Evolutionary conservation across 1,140 invertebrate genomes (phyloP).

Genomic region (Nymphalis io): DNA sequence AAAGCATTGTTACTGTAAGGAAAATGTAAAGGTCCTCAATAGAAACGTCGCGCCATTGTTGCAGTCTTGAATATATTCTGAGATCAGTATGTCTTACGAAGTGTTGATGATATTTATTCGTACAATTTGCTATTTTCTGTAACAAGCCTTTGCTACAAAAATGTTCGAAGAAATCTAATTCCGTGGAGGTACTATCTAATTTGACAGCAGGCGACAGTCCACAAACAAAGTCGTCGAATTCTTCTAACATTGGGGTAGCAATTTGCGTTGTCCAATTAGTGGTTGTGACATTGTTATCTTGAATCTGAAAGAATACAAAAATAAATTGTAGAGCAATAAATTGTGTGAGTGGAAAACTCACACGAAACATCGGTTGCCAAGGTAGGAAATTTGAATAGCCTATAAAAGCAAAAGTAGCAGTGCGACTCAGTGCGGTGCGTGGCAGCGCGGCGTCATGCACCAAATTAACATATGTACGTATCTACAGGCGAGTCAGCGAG

Average conservation of each 20-base stretch:
- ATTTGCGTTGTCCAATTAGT: not conserved
- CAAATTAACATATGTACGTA: too few species aligned
- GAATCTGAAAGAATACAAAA: too few species aligned
- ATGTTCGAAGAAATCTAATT: constrained; percentile 31
- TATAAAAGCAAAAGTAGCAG: too few species aligned
- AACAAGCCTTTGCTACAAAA: constrained; percentile 22
- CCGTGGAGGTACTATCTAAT: not conserved
- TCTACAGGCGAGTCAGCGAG: too few species aligned
- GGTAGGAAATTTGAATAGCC: too few species aligned
- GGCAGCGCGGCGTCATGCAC: too few species aligned
- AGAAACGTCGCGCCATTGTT: constrained; percentile 27
- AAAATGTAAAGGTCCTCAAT: constrained; percentile 32
- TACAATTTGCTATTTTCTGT: constrained; percentile 13
- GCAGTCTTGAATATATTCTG: constrained; percentile 30
- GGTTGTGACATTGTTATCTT: too few species aligned
- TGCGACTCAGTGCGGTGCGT: too few species aligned
- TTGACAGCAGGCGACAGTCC: not conserved
- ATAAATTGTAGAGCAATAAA: too few species aligned
- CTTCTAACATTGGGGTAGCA: not conserved
- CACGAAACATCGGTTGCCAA: too few species aligned
- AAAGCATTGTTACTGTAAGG: constrained; percentile 35
- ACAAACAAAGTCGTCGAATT: not conserved
- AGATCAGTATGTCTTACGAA: constrained; percentile 29
- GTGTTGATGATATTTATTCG: constrained; percentile 32
- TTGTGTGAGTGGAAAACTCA: too few species aligned